A percentile compares a stretch with the other conserved stretches of the same genome.
Conservation (phyloP, 2,888 invertebrate species). For the Bellardia bayeri region DNA sequence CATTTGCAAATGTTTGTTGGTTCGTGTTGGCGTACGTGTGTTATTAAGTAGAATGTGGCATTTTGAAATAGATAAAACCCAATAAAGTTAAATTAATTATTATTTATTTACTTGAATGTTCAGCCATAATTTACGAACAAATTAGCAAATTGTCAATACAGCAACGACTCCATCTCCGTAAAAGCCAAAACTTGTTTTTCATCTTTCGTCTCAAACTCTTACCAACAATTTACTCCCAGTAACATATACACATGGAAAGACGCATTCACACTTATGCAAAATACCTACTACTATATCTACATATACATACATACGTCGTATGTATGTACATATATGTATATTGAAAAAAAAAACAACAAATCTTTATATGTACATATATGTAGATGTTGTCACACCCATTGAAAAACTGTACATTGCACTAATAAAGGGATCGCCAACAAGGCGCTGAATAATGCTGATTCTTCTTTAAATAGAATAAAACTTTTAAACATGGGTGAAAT, state of each 20-base stretch:
- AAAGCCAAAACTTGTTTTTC: slow-evolving; percentile 59
- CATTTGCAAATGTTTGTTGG: not conserved
- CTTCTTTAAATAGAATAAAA: too few relatives aligned
- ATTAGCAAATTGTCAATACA: slow-evolving; percentile 67
- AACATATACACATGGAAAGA: too few relatives aligned
- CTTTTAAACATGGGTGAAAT: too few relatives aligned
- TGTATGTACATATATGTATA: not conserved
- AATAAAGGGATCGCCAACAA: not conserved
- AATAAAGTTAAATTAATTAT: slow-evolving; percentile 70
- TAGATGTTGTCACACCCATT: slow-evolving; percentile 13
- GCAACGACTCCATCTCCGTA: slow-evolving; percentile 55
- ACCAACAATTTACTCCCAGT: not conserved
- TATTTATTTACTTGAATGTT: slow-evolving; percentile 71
- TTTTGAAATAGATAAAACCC: slow-evolving; percentile 55
- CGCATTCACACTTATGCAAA: too few relatives aligned
- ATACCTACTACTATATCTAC: too few relatives aligned
- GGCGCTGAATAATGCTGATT: not conserved
- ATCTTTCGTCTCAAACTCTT: not conserved
- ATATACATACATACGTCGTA: not conserved
- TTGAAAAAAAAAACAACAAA: not conserved
- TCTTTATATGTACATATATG: not conserved
- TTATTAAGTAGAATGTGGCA: slow-evolving; percentile 42
- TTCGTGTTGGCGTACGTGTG: not conserved
- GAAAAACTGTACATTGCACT: slow-evolving; percentile 5
- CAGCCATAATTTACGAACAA: slow-evolving; percentile 71